These are phyloP conservation scores for Smithornis capensis DNA, from an alignment of 2,113 vertebrate genomes.

Conservation along the genomic window DNA sequence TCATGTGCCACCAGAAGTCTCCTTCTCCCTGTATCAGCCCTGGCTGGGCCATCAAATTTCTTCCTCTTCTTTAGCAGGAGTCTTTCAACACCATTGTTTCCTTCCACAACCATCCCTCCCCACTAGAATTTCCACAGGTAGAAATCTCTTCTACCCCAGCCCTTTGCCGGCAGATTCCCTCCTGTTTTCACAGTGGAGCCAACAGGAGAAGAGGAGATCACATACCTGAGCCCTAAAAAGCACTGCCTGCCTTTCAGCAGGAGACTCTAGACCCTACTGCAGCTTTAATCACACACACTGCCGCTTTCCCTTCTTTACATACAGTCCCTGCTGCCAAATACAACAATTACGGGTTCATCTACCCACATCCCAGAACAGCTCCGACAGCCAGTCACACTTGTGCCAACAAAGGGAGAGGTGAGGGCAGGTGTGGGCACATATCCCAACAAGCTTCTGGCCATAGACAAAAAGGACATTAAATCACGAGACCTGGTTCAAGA, in stretches of 20 bases:
- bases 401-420: background rate
- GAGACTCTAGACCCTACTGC: conserved; percentile 27
- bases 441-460: background rate
- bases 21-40: background rate
- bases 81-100: background rate
- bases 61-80: background rate
- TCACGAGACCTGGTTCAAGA: background rate
- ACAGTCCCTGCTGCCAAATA: conserved; percentile 49
- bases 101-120: conserved; percentile 21
- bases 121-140: background rate
- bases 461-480: background rate
- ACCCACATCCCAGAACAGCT: conserved; percentile 10
- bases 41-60: background rate
- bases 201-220: conserved; percentile 2
- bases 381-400: background rate
- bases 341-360: background rate
- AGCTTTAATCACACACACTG: conserved; percentile 47
- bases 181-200: background rate
- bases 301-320: conserved; percentile 45
- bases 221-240: background rate
- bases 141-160: background rate
- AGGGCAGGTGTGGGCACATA: background rate
- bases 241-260: conserved; percentile 32
- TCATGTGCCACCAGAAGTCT: background rate
- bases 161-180: conserved; percentile 1